Conservation (phyloP, 2,797 vertebrate genomes). For the Mionectes olivaceus region DNA sequence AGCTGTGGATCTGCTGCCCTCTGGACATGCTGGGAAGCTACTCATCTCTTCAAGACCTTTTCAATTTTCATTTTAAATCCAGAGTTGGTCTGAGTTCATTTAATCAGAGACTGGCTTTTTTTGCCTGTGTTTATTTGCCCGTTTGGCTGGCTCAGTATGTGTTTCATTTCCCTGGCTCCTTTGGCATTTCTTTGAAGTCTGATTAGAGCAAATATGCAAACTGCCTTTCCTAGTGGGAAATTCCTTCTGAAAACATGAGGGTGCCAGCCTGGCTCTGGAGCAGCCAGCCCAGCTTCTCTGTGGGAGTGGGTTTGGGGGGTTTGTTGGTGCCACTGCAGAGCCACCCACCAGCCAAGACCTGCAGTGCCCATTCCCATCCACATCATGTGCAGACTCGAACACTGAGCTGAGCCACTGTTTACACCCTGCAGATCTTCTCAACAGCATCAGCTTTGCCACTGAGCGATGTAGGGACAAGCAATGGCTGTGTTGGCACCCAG, state of each 20-base stretch:
- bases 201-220: constrained; percentile 32
- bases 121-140: neutral
- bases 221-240: neutral
- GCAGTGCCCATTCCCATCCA: accelerated
- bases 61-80: neutral
- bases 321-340: neutral
- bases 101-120: neutral
- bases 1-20: neutral
- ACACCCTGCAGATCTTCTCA: neutral
- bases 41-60: neutral
- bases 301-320: accelerated
- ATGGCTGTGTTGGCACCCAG: neutral
- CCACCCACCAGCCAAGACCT: neutral
- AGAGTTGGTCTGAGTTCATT: neutral
- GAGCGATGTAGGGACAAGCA: neutral
- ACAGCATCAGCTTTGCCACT: neutral
- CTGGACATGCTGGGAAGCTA: neutral
- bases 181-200: constrained; percentile 52
- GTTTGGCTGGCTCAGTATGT: neutral
- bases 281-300: neutral
- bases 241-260: neutral
- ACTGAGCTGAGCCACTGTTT: accelerated
- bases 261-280: neutral
- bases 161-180: constrained; percentile 50
- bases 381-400: accelerated